Percentiles rank a stretch among this genome's conserved stretches.
These are phyloP conservation scores for Empidonax traillii DNA, from an alignment of 2,113 vertebrate species.

Conservation along the genomic window DNA sequence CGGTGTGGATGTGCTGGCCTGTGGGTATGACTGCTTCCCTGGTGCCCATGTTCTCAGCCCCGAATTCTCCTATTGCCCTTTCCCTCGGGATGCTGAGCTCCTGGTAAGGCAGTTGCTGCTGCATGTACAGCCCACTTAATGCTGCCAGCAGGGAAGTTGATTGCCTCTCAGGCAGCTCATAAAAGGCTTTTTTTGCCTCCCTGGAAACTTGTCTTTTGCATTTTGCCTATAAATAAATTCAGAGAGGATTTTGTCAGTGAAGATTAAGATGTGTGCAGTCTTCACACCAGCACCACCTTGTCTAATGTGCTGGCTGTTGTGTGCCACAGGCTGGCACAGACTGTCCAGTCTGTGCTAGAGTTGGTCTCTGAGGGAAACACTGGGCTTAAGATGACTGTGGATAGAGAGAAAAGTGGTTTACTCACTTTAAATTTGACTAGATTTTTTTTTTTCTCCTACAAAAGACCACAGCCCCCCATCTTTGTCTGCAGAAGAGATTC, in stretches of 20 bases:
- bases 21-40: not conserved
- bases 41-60: not conserved
- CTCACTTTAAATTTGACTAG: not conserved
- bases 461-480: not conserved
- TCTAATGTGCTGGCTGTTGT: not conserved
- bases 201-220: not conserved
- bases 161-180: not conserved
- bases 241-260: not conserved
- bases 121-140: not conserved
- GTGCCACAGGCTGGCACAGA: not conserved
- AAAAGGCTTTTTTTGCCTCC: not conserved
- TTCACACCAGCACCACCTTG: not conserved
- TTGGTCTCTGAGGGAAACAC: not conserved
- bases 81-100: not conserved
- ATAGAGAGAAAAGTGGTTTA: not conserved
- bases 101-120: not conserved
- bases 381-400: not conserved
- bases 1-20: not conserved
- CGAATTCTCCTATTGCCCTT: fast-evolving
- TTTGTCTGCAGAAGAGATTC: not conserved
- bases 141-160: not conserved
- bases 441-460: not conserved
- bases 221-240: not conserved
- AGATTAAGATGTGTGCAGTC: not conserved
- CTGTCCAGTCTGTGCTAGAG: not conserved